These are phyloP conservation scores for Mactra quadrangularis DNA, from an alignment of 1,140 invertebrate genomes.

Conservation along the genomic window DNA sequence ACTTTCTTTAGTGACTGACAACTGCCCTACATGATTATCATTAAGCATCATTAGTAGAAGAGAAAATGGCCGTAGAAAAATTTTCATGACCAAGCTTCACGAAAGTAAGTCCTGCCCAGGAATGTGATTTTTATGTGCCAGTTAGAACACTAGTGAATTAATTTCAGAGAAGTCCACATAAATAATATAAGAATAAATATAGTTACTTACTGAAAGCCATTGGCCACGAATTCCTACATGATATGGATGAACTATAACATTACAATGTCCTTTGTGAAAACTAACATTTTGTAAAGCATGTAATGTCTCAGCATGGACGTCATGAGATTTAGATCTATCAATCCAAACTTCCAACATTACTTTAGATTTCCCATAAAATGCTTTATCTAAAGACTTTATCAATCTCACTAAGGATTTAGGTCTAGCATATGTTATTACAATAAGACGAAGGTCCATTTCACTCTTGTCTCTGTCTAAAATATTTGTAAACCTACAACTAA, in stretches of 20 bases:
- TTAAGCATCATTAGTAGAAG: no score
- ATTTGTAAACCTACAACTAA: no score
- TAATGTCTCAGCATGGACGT: constrained; percentile 64
- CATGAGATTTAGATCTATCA: constrained; percentile 63
- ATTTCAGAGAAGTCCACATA: no score
- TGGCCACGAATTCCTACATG: constrained; percentile 77
- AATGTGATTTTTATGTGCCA: no score
- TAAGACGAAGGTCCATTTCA: constrained; percentile 53
- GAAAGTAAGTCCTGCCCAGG: no score
- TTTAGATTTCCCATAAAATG: constrained; percentile 65
- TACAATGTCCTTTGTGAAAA: constrained; percentile 67
- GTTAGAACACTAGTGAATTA: no score
- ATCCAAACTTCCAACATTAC: constrained; percentile 73
- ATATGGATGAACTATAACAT: constrained; percentile 66
- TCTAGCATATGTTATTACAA: constrained; percentile 68
- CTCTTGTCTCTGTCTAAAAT: background rate
- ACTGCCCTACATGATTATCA: no score
- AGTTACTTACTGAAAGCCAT: constrained; percentile 68
- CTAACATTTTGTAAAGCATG: constrained; percentile 56
- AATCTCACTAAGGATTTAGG: constrained; percentile 60
- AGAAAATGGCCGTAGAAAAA: no score
- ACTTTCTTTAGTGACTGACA: no score
- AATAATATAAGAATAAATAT: no score
- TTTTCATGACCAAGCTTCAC: no score
- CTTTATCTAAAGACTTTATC: constrained; percentile 66